Base-by-base conservation (phyloP, 2,888 invertebrate species). In the Panopea generosa region DNA sequence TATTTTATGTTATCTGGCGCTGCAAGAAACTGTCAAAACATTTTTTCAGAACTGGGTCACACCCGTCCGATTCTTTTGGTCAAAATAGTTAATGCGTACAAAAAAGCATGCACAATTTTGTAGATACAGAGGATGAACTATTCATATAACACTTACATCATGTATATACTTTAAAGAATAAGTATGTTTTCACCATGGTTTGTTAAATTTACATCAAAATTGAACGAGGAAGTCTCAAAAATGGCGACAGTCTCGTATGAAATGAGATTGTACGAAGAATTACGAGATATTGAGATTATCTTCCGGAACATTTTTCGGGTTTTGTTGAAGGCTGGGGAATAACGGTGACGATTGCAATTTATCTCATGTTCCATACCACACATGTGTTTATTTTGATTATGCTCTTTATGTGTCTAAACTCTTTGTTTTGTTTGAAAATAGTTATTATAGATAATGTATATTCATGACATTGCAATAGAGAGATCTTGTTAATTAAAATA, bases 141-240 rank as follows among this genome's bases (percentile, higher is more conserved):
- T 33, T 33, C 7, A 57, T 16, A 9, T 40, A 22, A 40, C 20
- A 57, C 62, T 50, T 50, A 62, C 62, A 47, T 52, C 33, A 24
- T 20, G 20, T 50, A 38, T 16, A 62, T 57, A 18, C 20, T 9
- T 50, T 29, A 33, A 22, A 20, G 20, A 49, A 62, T 29, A 49
- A 52, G 22, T 6, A 60, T 38, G 29, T 52, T 53, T 60, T 43
- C 26, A 45, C 22, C 52, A 60, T 43, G 43, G 43, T 24, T 50
- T 11, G 24, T 9, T n/a, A n/a, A n/a, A 50, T 50, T 67, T 68
- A 43, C 33, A 18, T 14, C 22, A 26, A 11, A 43, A 59, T 22
- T 14, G 52, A 74, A 74, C 57, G 66, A 75, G 75, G 75, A 75
- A 75, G 75, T 75, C 75, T 63, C 57, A 60, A 75, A 60, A 70